Conservation (phyloP, 2,888 invertebrate species). For the Dynastes hyllus region DNA sequence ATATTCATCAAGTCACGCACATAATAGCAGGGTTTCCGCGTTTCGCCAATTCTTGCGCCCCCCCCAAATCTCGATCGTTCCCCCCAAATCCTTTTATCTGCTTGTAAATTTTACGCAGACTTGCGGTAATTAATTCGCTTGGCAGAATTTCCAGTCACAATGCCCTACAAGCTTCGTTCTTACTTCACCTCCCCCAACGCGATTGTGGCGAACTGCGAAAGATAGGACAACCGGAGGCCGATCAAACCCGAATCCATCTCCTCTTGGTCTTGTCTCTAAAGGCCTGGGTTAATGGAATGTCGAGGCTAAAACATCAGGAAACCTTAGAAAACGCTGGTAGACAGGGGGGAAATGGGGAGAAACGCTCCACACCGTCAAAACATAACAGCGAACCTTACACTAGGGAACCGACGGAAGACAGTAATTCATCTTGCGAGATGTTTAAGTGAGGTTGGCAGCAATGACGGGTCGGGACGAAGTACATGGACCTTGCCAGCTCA, state of each 20-base stretch:
- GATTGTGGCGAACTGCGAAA: not conserved
- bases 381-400: not conserved
- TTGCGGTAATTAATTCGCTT: slow-evolving; percentile 11
- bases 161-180: not conserved
- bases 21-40: not conserved
- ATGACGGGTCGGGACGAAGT: too few relatives aligned
- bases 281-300: slow-evolving; percentile 26
- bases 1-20: not conserved
- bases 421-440: slow-evolving; percentile 28
- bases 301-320: not conserved
- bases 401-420: slow-evolving; percentile 9
- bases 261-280: slow-evolving; percentile 4
- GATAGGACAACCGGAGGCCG: slow-evolving; percentile 23
- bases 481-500: not conserved
- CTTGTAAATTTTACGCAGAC: not conserved
- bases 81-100: not conserved
- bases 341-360: not conserved
- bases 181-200: not conserved
- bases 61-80: not conserved
- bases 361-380: not conserved
- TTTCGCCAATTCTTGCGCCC: not conserved
- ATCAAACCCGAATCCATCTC: slow-evolving; percentile 23
- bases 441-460: slow-evolving; percentile 14
- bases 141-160: not conserved
- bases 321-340: not conserved